Conservation (phyloP, 2,113 vertebrate species). For the Chionomys nivalis region DNA sequence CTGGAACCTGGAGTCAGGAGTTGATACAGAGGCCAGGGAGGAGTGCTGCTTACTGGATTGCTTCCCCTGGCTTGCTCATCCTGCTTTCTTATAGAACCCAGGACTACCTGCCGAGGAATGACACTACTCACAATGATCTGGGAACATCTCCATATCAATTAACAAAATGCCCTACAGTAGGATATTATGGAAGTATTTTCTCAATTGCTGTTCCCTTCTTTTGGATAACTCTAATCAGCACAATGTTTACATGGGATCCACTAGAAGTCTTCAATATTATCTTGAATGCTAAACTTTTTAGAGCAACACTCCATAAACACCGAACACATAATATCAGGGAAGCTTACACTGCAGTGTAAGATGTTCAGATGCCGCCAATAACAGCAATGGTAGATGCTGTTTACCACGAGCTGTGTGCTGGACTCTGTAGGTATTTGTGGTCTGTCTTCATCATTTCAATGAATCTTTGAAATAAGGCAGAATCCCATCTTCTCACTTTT, state of each 20-base stretch:
- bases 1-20: neutral
- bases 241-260: neutral
- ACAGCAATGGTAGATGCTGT: neutral
- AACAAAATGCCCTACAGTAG: neutral
- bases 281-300: neutral
- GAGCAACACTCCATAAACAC: neutral
- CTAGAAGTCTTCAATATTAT: neutral
- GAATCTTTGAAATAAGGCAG: slow-evolving; percentile 23
- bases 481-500: neutral
- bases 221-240: neutral
- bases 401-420: neutral
- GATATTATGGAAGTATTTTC: neutral
- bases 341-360: neutral
- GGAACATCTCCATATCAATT: neutral
- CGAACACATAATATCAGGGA: neutral
- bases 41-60: neutral
- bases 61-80: neutral
- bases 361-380: neutral
- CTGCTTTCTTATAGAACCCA: neutral
- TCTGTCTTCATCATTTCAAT: slow-evolving; percentile 7
- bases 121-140: neutral
- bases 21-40: neutral
- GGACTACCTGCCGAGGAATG: neutral
- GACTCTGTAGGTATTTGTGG: neutral
- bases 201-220: neutral